Evolutionary conservation across 2,797 vertebrate genomes (phyloP).

Genomic region (Uromys caudimaculatus): DNA sequence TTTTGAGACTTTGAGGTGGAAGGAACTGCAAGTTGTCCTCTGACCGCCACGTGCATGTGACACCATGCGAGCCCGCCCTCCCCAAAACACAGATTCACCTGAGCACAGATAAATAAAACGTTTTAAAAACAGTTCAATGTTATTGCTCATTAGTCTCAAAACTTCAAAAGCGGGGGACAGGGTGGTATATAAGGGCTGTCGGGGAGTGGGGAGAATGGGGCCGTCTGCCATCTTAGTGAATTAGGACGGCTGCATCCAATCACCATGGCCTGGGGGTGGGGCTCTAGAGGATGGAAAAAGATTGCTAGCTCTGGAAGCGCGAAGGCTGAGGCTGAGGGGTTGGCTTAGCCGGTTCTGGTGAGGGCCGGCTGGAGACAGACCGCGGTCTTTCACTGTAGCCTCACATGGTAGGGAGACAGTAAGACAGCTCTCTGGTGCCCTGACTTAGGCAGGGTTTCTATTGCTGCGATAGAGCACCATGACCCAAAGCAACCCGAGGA

Average conservation of each 20-base stretch:
- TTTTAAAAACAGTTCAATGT: not conserved
- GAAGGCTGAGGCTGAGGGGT: not conserved
- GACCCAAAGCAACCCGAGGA: not conserved
- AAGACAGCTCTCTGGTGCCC: too few relatives aligned
- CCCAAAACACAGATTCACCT: not conserved
- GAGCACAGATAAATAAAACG: not conserved
- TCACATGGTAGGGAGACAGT: not conserved
- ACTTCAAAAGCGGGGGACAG: not conserved
- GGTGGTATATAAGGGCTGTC: not conserved
- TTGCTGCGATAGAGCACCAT: not conserved
- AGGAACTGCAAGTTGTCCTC: too few relatives aligned
- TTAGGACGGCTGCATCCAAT: not conserved
- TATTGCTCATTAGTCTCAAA: not conserved
- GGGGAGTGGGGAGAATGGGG: not conserved
- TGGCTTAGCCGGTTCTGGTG: not conserved
- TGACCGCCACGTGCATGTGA: not conserved
- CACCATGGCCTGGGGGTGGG: not conserved
- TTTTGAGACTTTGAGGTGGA: not conserved
- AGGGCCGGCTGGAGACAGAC: not conserved
- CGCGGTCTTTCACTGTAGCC: not conserved
- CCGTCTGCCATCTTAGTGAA: not conserved
- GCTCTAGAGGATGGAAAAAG: not conserved
- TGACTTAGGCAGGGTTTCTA: not conserved
- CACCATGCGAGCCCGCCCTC: too few relatives aligned
- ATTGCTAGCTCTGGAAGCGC: not conserved